Conservation (phyloP, 2,888 invertebrate genomes). For the Drosophila percnosoma region DNA sequence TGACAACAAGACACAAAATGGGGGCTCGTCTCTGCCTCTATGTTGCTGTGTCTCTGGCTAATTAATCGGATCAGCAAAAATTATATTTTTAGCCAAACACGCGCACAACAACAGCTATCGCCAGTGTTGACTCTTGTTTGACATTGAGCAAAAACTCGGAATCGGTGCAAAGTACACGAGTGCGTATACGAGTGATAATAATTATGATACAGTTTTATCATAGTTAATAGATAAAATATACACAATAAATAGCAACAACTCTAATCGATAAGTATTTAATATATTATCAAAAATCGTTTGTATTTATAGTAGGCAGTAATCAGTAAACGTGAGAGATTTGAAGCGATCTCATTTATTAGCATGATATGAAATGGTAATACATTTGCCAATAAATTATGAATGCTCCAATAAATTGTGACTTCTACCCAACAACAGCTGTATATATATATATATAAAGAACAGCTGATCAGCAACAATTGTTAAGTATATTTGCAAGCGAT, state of each 20-base stretch:
- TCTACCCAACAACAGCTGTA: neutral
- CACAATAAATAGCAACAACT: neutral
- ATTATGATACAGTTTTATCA: neutral
- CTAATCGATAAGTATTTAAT: neutral
- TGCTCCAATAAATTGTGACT: conserved; percentile 9
- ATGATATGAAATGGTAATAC: neutral
- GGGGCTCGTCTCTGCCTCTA: conserved; percentile 53
- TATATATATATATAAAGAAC: conserved; percentile 11
- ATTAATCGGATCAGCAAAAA: conserved; percentile 1
- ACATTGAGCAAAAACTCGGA: conserved; percentile 28
- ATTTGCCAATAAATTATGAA: conserved; percentile 7
- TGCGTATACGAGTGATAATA: neutral
- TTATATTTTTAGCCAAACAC: conserved; percentile 36
- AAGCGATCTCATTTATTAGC: neutral
- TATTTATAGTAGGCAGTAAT: neutral
- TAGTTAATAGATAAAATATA: neutral
- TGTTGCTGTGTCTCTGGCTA: neutral
- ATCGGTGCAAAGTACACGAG: neutral
- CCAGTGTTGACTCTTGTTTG: conserved; percentile 10
- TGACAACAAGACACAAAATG: conserved; percentile 60
- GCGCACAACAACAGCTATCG: conserved; percentile 11
- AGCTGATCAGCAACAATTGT: conserved; percentile 34
- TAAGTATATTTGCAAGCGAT: conserved; percentile 4
- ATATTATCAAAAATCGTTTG: neutral
- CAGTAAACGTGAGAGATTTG: neutral